Evolutionary conservation across 1,140 invertebrate genomes (phyloP), one percentile per base, ranked within the genome.

Genomic region (Brachionus plicatilis): DNA sequence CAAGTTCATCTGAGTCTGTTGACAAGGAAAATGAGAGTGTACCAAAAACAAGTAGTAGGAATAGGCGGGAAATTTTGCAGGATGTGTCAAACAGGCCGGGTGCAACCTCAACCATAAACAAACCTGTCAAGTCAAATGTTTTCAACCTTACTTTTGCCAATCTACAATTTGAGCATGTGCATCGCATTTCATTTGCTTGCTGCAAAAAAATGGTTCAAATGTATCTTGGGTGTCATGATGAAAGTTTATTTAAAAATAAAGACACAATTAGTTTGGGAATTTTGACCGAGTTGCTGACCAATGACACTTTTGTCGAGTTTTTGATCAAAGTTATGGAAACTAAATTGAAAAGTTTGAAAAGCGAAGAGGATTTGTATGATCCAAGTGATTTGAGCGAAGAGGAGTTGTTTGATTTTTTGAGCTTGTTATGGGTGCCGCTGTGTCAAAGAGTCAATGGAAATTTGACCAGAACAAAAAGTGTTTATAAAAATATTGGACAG

Each of bases 301-400:
- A 76, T 9, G 72, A 76, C 5, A 76, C 41, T 20, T 76, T 76
- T 76, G 47, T 76, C 17, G 72, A 76, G 14, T 76, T 76, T 76
- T 47, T 76, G n/a, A 76, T 76, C 29, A 76, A 76, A 50, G 72
- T 76, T 27, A 50, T 50, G 20, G 72, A 76, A 50, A 47, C 43
- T 8, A 76, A 76, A 76, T 17, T 76, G n/a, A 50, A 76, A 76
- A 14, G 8, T 14, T 76, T 76, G 24, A 72, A 43, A 43, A n/a
- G 12, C 1, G 72, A 50, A 27, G 45, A 76, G 1, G 20, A 50
- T 12, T n/a, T 24, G 9, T 76, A 76, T 76, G 72, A 76, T 12
- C 72, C 72, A 50, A 20, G 50, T 2, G 43, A 45, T 27, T 27
- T 20, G 9, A 76, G 5, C n/a, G 72, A 47, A 2, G 41, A 76